phyloP scores from a whole-genome alignment of 2,888 invertebrate species.

The Folsomia candida region DNA sequence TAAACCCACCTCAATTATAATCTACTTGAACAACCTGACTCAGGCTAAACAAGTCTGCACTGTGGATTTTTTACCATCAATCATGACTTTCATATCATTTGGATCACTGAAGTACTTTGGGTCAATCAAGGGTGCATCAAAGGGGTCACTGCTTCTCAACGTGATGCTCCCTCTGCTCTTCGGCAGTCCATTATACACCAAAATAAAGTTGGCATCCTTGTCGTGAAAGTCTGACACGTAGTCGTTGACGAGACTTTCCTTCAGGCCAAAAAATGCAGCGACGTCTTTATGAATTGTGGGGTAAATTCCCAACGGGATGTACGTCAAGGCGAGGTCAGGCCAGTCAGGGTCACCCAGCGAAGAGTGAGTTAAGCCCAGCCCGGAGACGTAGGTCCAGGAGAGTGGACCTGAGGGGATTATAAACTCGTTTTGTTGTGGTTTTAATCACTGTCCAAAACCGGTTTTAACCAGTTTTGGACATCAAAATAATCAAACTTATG shows the following conservation, averaged over 20 bases:
- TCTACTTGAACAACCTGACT: too few species aligned
- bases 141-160: neutral
- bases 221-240: neutral
- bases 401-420: neutral
- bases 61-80: conserved; percentile 10
- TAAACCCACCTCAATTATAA: too few species aligned
- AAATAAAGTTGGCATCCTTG: neutral
- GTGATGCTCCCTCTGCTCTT: neutral
- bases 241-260: neutral
- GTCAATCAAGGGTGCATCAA: neutral
- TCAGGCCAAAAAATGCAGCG: neutral
- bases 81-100: neutral
- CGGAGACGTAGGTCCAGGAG: neutral
- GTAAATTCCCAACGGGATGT: neutral
- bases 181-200: neutral
- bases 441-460: too few species aligned
- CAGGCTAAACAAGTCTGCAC: too few species aligned
- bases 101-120: neutral
- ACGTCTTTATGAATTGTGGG: neutral
- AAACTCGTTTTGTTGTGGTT: too few species aligned
- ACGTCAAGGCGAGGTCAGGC: neutral
- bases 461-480: too few species aligned
- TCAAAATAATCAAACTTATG: too few species aligned
- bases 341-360: neutral
- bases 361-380: neutral